Percentiles rank a stretch among this genome's conserved stretches.
Conservation (phyloP, 2,888 invertebrate genomes). For the Sesia bembeciformis region DNA sequence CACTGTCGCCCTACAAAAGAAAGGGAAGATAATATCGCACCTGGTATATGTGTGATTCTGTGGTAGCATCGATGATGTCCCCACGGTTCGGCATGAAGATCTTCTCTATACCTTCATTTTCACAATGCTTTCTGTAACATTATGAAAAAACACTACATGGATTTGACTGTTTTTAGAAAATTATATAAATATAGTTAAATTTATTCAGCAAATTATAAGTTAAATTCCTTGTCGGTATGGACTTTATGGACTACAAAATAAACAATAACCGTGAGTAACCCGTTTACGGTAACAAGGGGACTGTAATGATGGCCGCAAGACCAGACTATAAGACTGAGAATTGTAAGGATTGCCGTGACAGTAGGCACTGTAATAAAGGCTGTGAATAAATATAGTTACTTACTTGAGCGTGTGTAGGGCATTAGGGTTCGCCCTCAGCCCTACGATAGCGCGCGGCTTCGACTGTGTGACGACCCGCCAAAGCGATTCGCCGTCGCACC, state of each 20-base stretch:
- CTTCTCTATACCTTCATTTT: constrained; percentile 71
- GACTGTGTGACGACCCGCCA: constrained; percentile 87
- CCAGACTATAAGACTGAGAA: too few relatives aligned
- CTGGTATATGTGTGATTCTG: constrained; percentile 98
- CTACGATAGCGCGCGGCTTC: constrained; percentile 86
- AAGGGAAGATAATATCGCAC: constrained; percentile 52
- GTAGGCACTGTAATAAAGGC: too few relatives aligned
- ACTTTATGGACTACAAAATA: too few relatives aligned
- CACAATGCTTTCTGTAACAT: constrained; percentile 74
- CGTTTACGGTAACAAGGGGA: too few relatives aligned
- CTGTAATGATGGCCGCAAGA: too few relatives aligned
- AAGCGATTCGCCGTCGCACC: constrained; percentile 89
- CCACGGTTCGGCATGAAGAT: constrained; percentile 89
- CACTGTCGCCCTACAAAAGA: too few relatives aligned
- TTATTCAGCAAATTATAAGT: background rate
- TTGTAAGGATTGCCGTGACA: too few relatives aligned
- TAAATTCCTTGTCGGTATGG: too few relatives aligned
- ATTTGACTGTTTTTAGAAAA: background rate
- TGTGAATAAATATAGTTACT: constrained; percentile 1
- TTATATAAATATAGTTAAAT: background rate
- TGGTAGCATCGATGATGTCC: constrained; percentile 95
- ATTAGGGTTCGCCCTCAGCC: constrained; percentile 35
- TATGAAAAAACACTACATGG: background rate
- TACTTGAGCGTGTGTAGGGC: constrained; percentile 38
- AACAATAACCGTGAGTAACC: too few relatives aligned